These are phyloP conservation scores for Aspidiotus destructor DNA, from an alignment of 2,888 invertebrate species.

Conservation along the genomic window DNA sequence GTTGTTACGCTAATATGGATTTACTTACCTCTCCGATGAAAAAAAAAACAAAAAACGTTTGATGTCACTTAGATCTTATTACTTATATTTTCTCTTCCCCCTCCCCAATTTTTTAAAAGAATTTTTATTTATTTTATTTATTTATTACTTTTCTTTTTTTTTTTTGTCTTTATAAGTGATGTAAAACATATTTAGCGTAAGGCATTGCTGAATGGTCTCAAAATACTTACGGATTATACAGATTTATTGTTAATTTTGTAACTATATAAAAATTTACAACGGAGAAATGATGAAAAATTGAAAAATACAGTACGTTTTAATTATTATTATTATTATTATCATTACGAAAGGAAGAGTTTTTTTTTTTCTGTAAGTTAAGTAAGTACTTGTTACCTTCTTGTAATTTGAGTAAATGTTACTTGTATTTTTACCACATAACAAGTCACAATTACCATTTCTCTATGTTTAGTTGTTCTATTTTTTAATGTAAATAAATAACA, in stretches of 20 bases:
- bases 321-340: too few species aligned
- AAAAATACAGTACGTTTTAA: too few species aligned
- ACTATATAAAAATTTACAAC: slow-evolving; percentile 17
- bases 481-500: slow-evolving; percentile 33
- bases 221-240: slow-evolving; percentile 29
- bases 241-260: slow-evolving; percentile 31
- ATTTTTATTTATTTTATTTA: background rate
- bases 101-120: background rate
- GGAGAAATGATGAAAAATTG: too few species aligned
- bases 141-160: slow-evolving; percentile 9
- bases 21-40: slow-evolving; percentile 29
- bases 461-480: slow-evolving; percentile 32
- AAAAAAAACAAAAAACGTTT: slow-evolving; percentile 13
- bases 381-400: slow-evolving; percentile 31
- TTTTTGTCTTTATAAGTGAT: slow-evolving; percentile 8
- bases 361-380: slow-evolving; percentile 16
- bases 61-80: slow-evolving; percentile 26
- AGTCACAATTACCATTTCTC: slow-evolving; percentile 33
- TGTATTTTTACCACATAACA: slow-evolving; percentile 33
- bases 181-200: slow-evolving; percentile 24
- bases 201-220: slow-evolving; percentile 28
- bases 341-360: too few species aligned
- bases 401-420: slow-evolving; percentile 33
- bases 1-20: slow-evolving; percentile 15
- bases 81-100: background rate